Percentiles rank a stretch among this genome's conserved stretches.
phyloP scores from a whole-genome alignment of 2,888 invertebrate genomes.

The Aporophyla nigra region DNA sequence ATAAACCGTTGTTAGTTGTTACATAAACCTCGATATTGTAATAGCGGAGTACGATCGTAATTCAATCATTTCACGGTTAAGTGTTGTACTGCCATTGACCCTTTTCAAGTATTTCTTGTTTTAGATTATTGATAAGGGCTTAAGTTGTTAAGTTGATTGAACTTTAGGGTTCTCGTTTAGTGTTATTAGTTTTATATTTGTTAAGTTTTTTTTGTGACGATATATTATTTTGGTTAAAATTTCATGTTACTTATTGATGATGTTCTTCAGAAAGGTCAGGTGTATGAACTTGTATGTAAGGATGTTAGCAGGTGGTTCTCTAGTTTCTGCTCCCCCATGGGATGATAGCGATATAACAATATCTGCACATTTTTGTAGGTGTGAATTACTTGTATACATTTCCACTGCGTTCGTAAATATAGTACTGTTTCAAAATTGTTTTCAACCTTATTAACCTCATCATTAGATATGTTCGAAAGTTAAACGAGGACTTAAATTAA shows the following conservation, averaged over 20 bases:
- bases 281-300: no score
- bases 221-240: background rate
- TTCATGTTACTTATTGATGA: background rate
- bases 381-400: background rate
- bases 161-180: slow-evolving; percentile 1
- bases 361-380: background rate
- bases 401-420: background rate
- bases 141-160: slow-evolving; percentile 24
- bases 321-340: no score
- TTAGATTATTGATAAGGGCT: slow-evolving; percentile 50
- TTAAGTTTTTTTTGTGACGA: no score
- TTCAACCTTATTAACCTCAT: background rate
- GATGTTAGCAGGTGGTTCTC: no score
- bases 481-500: background rate
- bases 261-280: no score
- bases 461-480: background rate
- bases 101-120: slow-evolving; percentile 61
- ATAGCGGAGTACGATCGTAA: slow-evolving; percentile 59
- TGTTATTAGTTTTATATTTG: background rate
- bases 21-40: slow-evolving; percentile 60
- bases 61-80: slow-evolving; percentile 66
- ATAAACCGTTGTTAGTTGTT: slow-evolving; percentile 51
- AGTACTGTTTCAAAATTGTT: background rate
- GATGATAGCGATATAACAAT: background rate
- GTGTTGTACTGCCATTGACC: slow-evolving; percentile 63